Percentiles rank a stretch among this genome's conserved stretches.
phyloP scores from a whole-genome alignment of 2,888 invertebrate species.

The Meiosimyza platycephala region DNA sequence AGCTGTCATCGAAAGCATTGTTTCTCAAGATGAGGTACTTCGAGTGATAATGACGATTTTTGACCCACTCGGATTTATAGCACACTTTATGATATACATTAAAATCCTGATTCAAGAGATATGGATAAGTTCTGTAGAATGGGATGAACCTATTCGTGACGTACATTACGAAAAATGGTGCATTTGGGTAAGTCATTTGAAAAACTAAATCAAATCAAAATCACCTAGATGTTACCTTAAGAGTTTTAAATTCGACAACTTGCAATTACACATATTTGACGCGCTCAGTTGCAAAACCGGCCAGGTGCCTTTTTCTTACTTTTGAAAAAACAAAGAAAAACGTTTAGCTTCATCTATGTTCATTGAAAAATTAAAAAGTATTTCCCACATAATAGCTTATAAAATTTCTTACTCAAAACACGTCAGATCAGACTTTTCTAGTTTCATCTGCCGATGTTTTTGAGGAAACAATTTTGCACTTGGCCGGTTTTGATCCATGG shows the following conservation, averaged over 20 bases:
- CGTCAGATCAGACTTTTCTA: too few relatives aligned
- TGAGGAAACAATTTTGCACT: too few relatives aligned
- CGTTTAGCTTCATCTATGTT: too few relatives aligned
- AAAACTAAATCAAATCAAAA: slow-evolving; percentile 40
- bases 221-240: slow-evolving; percentile 46
- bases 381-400: too few relatives aligned
- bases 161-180: slow-evolving; percentile 43
- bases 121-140: slow-evolving; percentile 37
- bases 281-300: too few relatives aligned
- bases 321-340: too few relatives aligned
- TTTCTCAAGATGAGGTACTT: slow-evolving; percentile 38
- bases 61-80: slow-evolving; percentile 39
- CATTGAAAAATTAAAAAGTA: too few relatives aligned
- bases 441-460: too few relatives aligned
- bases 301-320: too few relatives aligned
- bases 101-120: slow-evolving; percentile 41
- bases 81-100: slow-evolving; percentile 41
- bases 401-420: too few relatives aligned
- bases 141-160: slow-evolving; percentile 41
- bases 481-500: too few relatives aligned
- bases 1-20: slow-evolving; percentile 30
- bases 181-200: slow-evolving; percentile 45
- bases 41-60: slow-evolving; percentile 39
- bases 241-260: slow-evolving; percentile 1
- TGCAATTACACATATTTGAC: slow-evolving; percentile 40